Base-by-base conservation (phyloP, 2,888 invertebrate species). In the Adineta ricciae region DNA sequence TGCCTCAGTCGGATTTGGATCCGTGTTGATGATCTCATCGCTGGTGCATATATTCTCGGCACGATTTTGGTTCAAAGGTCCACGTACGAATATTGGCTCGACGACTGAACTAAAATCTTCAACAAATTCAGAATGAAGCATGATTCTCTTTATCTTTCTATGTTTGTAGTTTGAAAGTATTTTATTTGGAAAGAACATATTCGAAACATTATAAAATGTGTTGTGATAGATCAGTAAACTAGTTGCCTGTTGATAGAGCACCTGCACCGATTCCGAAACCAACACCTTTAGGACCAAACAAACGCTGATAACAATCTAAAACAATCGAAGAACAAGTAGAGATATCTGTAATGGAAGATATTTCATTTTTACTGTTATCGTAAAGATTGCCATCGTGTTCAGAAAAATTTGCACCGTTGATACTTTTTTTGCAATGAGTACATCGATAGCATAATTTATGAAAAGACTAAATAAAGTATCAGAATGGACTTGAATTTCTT, bases 231-330 rank as follows among this genome's bases (percentile, higher is more conserved):
- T n/a, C n/a, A n/a, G n/a, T n/a, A n/a, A n/a, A n/a, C n/a, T 46
- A 64, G 16, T 11, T 32, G 24, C 64, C 83, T 56, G 84, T 56
- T 1, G 85, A 83, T 46, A 85, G 36, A 85, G 83, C 41, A 49
- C 85, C 85, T 3, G 85, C 85, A 64, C 64, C 64, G 1, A 64
- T 19, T 9, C 85, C 85, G 84, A 41, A 85, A 21, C 85, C 85
- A 36, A 83, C 83, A 32, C 85, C 85, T 50, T 84, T 83, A 11
- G 85, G 85, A 27, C 84, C 85, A n/a, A 73, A 85, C 24, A 72
- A 52, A 78, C 83, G 83, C 27, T 52, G 52, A 84, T 85, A 85
- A 56, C 85, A 85, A 82, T 85, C 83, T 56, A n/a, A 38, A 64
- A 36, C 27, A 64, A 36, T 64, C 16, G 19, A 50, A 64, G 4